Evolutionary conservation across 2,113 vertebrate species (phyloP), one percentile per base, ranked within the genome.

Genomic region (Indicator indicator): DNA sequence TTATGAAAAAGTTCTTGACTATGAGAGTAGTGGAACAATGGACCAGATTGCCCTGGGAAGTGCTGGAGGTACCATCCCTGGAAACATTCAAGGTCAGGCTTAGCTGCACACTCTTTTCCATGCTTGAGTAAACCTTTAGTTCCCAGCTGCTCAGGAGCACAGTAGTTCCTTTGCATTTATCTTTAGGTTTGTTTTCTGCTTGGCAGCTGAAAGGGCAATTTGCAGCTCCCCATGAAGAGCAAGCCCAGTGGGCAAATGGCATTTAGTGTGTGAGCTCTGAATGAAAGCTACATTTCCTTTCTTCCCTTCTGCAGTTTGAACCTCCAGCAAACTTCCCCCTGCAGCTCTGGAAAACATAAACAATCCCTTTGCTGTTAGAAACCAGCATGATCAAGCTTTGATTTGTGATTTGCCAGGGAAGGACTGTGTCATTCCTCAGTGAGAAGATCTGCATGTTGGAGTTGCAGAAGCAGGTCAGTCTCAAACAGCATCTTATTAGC

Each of bases 311-410:
- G 55, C n/a, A 75, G 79, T 59, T 74, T 54, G 83, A 91, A 84
- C 69, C 72, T 77, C 76, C 76, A 94, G 85, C 75, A 95, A 93
- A 86, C 23, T 55, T 96, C 55, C 73, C 82, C 82, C 72, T 78
- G 83, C 83, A 92, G 85, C 89, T 96, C 91, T 86, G 82, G 80
- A 93, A 93, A 95, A 79, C 6, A 86, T 19, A 95, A 94, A 96
- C 89, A 90, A 84, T 56, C 64, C 28, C 38, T 93, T 82, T 32
- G 33, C 76, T 91, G 71, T 50, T 82, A 60, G 91, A 86, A 94
- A 55, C 9, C 88, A 92, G 83, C 71, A 52, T 18, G 91, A 67
- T 77, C 55, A 71, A 69, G 83, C 83, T 96, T 95, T 96, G 87
- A 79, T 95, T 93, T 88, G 93, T 94, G 89, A 75, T 88, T 91